Conservation (phyloP, 1,140 invertebrate genomes). For the Monochamus saltuarius region DNA sequence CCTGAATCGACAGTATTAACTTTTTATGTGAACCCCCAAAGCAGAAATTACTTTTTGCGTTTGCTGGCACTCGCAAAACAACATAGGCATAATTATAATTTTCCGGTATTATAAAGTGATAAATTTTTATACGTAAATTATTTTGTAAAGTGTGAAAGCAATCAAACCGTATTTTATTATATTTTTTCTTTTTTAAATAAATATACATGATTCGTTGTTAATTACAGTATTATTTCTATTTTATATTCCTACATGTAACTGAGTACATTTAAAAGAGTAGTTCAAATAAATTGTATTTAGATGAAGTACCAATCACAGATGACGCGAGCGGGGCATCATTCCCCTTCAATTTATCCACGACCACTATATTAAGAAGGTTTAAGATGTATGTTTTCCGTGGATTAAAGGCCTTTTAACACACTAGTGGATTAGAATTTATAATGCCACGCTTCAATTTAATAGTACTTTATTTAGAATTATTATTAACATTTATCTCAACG, state of each 20-base stretch:
- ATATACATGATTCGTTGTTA: conserved; percentile 13
- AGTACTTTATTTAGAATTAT: too few species aligned
- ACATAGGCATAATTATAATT: conserved; percentile 26
- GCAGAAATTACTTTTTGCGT: conserved; percentile 55
- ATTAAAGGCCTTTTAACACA: too few species aligned
- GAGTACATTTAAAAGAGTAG: too few species aligned
- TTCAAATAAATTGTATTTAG: too few species aligned
- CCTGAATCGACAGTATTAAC: conserved; percentile 51
- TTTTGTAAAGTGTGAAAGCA: too few species aligned
- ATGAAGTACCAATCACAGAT: background rate
- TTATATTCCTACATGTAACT: too few species aligned
- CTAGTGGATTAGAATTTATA: too few species aligned
- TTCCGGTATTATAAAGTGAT: conserved; percentile 26
- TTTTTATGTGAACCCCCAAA: conserved; percentile 55
- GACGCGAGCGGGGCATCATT: background rate
- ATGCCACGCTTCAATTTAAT: too few species aligned
- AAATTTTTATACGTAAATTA: background rate
- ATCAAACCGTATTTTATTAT: background rate
- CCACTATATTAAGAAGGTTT: too few species aligned
- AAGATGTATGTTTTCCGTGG: too few species aligned
- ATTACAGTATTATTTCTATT: too few species aligned
- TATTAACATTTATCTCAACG: too few species aligned
- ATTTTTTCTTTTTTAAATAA: background rate
- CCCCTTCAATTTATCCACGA: background rate
- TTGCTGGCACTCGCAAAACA: conserved; percentile 56